phyloP scores from a whole-genome alignment of 2,113 vertebrate genomes.

The Pelodiscus sinensis region DNA sequence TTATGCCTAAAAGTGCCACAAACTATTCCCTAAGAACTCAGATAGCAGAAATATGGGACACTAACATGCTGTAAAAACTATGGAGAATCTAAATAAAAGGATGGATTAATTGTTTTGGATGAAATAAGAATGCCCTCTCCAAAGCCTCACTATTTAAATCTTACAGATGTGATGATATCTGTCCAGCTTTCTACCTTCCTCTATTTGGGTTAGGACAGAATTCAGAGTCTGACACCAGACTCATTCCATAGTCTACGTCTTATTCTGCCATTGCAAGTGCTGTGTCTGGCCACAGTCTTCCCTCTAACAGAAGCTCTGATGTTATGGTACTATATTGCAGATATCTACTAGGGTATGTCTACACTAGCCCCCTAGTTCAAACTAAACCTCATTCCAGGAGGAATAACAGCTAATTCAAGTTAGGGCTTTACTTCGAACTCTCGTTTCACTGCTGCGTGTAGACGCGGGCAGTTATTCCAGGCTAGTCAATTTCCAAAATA shows the following conservation, averaged over 20 bases:
- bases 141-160: not conserved
- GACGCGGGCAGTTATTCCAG: too few relatives aligned
- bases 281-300: not conserved
- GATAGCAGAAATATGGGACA: not conserved
- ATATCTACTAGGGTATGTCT: not conserved
- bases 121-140: not conserved
- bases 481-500: too few relatives aligned
- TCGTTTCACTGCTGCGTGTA: too few relatives aligned
- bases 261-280: not conserved
- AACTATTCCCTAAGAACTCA: constrained; percentile 9
- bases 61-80: not conserved
- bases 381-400: too few relatives aligned
- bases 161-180: not conserved
- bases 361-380: too few relatives aligned
- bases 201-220: not conserved
- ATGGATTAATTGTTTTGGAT: not conserved
- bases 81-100: not conserved
- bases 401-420: too few relatives aligned
- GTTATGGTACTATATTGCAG: not conserved
- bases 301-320: not conserved
- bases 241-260: not conserved
- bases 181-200: not conserved
- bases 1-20: not conserved
- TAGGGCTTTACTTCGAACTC: too few relatives aligned
- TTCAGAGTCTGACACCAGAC: not conserved